Base-by-base conservation (phyloP, 2,113 vertebrate genomes). In the Misgurnus mizolepis region DNA sequence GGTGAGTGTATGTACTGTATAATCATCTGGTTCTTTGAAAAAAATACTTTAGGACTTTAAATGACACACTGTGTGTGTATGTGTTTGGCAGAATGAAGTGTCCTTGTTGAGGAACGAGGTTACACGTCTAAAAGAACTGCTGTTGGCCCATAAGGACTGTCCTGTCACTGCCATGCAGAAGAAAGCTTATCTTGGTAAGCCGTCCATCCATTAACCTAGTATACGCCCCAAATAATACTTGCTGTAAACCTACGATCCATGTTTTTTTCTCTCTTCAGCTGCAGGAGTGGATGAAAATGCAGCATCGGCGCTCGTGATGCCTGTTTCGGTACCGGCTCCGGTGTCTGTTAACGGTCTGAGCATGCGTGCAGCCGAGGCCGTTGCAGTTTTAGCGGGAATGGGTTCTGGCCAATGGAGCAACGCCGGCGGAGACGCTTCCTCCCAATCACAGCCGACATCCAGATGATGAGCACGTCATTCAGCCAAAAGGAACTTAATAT, bases 111-210 rank as follows among this genome's bases (percentile, higher is more conserved):
- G 96, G 88, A 96, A 95, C 1, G 97, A 99, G 79, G 97, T 99
- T 84, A 96, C 96, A 10, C 97, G 97, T 53, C 92, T 99, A 64
- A 99, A 99, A 85, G 97, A 99, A 92, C 94, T 99, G 10, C 93
- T 99, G 56, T 90, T 99, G 89, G 96, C 97, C 67, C 97, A 99
- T 90, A 98, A 98, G 91, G 97, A 99, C 88, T 99, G 97, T 50
- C 97, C 97, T 0, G 96, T 99, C 87, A 99, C 97, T 6, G 92
- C 95, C 61, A 94, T 98, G 93, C 97, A 98, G 93, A 98, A 97
- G 87, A 98, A 98, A 79, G 96, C 90, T 73, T 91, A 92, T 85
- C 75, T 93, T 80, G 93, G 93, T 93, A 90, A 88, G 27, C 49
- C 41, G 8, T 66, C 65, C 62, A 7, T 47, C 58, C 56, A 62